Conservation (phyloP, 2,797 vertebrate species). For the Nasua narica region DNA sequence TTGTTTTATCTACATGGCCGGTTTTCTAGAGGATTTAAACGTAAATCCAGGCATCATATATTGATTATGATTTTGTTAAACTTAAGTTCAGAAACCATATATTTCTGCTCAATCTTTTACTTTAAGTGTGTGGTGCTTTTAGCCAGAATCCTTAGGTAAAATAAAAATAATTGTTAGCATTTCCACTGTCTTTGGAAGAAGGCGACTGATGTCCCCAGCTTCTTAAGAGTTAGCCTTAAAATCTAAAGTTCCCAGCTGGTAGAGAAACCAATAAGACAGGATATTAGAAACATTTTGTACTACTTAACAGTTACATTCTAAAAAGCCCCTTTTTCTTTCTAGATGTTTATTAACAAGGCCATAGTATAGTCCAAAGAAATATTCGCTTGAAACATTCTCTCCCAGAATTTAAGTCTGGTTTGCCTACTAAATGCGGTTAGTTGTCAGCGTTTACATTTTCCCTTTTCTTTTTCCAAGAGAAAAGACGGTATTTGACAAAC, state of each 20-base stretch:
- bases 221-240: background rate
- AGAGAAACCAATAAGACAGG: slow-evolving; percentile 64
- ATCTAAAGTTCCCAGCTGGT: slow-evolving; percentile 26
- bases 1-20: background rate
- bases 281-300: slow-evolving; percentile 75
- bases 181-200: background rate
- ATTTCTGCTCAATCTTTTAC: background rate
- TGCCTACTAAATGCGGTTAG: slow-evolving; percentile 59
- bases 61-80: slow-evolving; percentile 13
- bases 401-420: slow-evolving; percentile 62
- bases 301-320: slow-evolving; percentile 43
- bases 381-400: slow-evolving; percentile 71
- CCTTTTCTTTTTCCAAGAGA: slow-evolving; percentile 60
- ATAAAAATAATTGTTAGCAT: background rate
- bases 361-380: slow-evolving; percentile 79
- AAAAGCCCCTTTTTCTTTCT: slow-evolving; percentile 74
- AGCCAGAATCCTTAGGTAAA: background rate
- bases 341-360: slow-evolving; percentile 79
- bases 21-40: background rate
- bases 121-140: background rate
- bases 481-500: slow-evolving; percentile 65
- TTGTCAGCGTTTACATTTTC: slow-evolving; percentile 53
- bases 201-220: background rate
- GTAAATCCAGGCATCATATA: background rate
- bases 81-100: background rate